Conservation (phyloP, 35 echinoderm and acorn worm species). For the Amphiura filiformis region DNA sequence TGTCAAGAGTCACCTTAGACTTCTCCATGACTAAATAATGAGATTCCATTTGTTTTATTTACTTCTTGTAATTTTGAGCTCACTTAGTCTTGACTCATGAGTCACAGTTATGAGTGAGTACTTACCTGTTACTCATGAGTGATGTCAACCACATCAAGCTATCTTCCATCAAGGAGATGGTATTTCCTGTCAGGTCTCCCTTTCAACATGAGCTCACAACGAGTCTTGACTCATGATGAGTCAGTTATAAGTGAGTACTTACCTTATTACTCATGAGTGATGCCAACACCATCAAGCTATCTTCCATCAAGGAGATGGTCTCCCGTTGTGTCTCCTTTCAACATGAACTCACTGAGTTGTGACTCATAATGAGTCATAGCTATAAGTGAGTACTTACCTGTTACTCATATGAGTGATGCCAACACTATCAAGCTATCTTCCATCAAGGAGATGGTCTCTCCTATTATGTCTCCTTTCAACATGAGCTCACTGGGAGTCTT, state of each 20-base stretch:
- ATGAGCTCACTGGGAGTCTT: slow-evolving; percentile 85
- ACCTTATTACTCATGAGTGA: slow-evolving; percentile 99
- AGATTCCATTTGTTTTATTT: no score
- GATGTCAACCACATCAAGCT: slow-evolving; percentile 93
- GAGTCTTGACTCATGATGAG: slow-evolving; percentile 67
- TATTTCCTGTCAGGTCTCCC: slow-evolving; percentile 88
- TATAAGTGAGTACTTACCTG: no score
- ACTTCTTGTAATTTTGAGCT: no score
- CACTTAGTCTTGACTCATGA: no score
- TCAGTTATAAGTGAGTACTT: no score
- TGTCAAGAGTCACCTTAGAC: no score
- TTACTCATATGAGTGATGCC: slow-evolving; percentile 98
- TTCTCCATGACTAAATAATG: no score
- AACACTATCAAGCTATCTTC: slow-evolving; percentile 96
- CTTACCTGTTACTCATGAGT: slow-evolving; percentile 98
- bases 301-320: slow-evolving; percentile 97
- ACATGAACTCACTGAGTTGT: no score
- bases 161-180: slow-evolving; percentile 94
- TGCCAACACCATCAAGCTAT: slow-evolving; percentile 92
- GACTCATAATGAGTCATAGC: no score
- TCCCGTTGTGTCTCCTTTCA: slow-evolving; percentile 89
- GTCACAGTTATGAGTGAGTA: no score
- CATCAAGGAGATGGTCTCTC: slow-evolving; percentile 93
- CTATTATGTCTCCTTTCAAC: slow-evolving; percentile 88
- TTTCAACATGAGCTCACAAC: slow-evolving; percentile 92